phyloP scores from a whole-genome alignment of 2,113 vertebrate species.

The Ursus arctos region DNA sequence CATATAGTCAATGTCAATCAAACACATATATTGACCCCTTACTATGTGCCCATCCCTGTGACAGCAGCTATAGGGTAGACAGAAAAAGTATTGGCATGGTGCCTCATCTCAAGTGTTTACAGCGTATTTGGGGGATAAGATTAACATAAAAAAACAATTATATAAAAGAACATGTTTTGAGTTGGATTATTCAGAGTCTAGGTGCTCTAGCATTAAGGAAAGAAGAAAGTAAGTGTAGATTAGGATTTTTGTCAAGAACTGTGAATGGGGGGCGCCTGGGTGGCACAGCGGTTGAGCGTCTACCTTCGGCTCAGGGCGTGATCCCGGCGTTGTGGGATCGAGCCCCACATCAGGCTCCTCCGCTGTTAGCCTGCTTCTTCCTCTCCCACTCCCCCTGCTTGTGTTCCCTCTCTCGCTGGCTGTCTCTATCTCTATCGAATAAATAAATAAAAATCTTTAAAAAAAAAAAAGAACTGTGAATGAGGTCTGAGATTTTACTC shows the following conservation, averaged over 20 bases:
- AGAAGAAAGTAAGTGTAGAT: neutral
- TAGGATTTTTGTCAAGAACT: neutral
- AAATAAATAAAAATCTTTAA: too few species aligned
- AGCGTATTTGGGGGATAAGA: conserved; percentile 15
- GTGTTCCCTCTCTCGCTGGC: too few species aligned
- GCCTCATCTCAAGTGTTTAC: conserved; percentile 5
- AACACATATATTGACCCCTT: neutral
- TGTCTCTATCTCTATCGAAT: too few species aligned
- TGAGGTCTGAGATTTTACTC: neutral
- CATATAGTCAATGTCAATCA: neutral
- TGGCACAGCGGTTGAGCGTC: too few species aligned
- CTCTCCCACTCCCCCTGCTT: too few species aligned
- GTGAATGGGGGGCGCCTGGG: neutral
- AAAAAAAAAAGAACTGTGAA: too few species aligned
- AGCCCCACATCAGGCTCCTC: too few species aligned
- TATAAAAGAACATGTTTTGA: conserved; percentile 40
- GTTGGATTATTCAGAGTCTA: neutral
- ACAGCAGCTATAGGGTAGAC: neutral
- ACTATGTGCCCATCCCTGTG: neutral
- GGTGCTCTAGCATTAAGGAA: conserved; percentile 25
- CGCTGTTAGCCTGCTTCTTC: too few species aligned
- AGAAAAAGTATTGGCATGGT: neutral
- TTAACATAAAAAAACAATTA: conserved; percentile 49
- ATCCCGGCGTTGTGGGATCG: too few species aligned
- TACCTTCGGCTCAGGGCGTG: too few species aligned